phyloP scores from a whole-genome alignment of 2,888 invertebrate genomes.

The Alsophila aescularia region DNA sequence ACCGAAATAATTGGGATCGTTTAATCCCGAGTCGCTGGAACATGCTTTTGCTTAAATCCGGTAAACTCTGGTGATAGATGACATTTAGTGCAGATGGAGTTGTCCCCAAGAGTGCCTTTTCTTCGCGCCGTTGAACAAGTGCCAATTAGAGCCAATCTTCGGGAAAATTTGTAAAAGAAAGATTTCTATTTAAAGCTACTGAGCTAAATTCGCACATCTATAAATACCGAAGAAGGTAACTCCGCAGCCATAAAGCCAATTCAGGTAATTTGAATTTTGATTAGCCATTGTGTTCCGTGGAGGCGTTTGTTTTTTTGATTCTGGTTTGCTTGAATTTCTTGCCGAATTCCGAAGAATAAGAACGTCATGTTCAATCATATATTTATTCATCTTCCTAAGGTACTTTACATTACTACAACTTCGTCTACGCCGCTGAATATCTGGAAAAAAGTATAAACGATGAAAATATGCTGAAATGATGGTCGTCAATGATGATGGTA shows the following conservation, averaged over 20 bases:
- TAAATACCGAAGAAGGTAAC: constrained; percentile 23
- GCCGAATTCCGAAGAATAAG: not conserved
- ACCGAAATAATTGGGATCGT: constrained; percentile 56
- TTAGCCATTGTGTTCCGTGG: constrained; percentile 6
- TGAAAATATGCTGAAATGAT: not conserved
- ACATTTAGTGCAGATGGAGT: constrained; percentile 76
- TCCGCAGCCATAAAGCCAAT: constrained; percentile 9
- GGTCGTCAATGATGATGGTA: too few relatives aligned
- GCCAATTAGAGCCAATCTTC: constrained; percentile 72
- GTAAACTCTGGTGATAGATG: constrained; percentile 72
- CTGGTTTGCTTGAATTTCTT: constrained; percentile 14
- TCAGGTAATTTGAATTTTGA: constrained; percentile 14
- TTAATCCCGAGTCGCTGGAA: constrained; percentile 66
- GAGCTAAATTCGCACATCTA: constrained; percentile 17
- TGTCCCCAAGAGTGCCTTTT: constrained; percentile 74
- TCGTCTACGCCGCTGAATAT: constrained; percentile 21
- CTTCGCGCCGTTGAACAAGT: constrained; percentile 74
- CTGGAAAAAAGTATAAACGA: constrained; percentile 24
- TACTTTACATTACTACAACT: constrained; percentile 34
- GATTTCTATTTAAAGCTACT: constrained; percentile 17
- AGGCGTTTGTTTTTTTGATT: constrained; percentile 9
- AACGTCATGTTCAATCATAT: not conserved
- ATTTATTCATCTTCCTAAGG: not conserved
- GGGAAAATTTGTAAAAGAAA: constrained; percentile 55
- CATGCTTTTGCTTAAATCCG: constrained; percentile 60